Evolutionary conservation across 2,113 vertebrate species (phyloP), one percentile per base, ranked within the genome.

Genomic region (Corythornis cristatus): DNA sequence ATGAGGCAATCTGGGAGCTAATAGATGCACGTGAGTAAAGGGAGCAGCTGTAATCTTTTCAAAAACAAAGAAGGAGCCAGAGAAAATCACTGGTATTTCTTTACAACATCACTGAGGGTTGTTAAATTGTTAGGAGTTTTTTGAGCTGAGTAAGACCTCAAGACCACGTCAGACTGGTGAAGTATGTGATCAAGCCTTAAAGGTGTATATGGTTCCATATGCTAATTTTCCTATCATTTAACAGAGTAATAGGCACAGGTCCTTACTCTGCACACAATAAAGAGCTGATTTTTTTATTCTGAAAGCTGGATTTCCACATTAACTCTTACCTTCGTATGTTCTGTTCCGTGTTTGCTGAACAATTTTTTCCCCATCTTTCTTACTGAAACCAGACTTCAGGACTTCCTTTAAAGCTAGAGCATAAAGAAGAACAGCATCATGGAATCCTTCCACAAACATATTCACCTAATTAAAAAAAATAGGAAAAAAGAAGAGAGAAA

Each of bases 391-490:
- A 28, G 96, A 98, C 91, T 98, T 99, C 95, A 99, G 98, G 31
- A 98, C 98, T 93, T 99, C 99, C 48, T 98, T 98, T 67, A 99
- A 97, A 84, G 99, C 99, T 65, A 99, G 96, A 81, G 98, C 98
- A 18, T 99, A 99, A 51, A 99, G 98, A 87, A 99, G 93, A 96
- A 99, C 83, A 73, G 99, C 99, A 75, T 99, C 99, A 26, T 99
- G 99, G 97, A 99, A 99, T 35, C 99, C 99, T 97, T 99, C 99
- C 50, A 99, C 98, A 97, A 99, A 99, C 98, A 99, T 99, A 97
- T 99, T 99, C 48, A 98, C 98, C 99, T 99, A 96, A 43, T 98
- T 96, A 75, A 76, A 78, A 95, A 93, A 95, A 61, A 46, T 35
- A 5, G 11, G 40, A 11, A 97, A 23, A 40, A 15, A 97, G 21